Base-by-base conservation (phyloP, 23 tunicate species). In the Botrylloides violaceus region DNA sequence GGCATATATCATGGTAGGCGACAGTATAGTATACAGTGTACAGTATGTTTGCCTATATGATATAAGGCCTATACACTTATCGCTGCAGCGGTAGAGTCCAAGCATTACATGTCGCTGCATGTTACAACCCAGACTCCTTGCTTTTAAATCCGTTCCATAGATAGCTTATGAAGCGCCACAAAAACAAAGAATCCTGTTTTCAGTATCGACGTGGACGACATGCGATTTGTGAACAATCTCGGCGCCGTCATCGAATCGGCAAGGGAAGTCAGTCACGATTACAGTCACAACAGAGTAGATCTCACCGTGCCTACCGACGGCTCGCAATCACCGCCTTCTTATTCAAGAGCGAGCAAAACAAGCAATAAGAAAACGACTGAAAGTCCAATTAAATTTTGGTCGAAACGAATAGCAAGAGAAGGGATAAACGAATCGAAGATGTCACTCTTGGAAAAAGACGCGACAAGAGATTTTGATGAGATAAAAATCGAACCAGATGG, bases 371-470 rank as follows among this genome's bases (percentile, higher is more conserved):
- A 9, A 15, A 15, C 53, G 53, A 15, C 12, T 15, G 53, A 15
- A 3, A 63, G 29, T 31, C 70, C 70, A 3, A 33, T 63, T 9
- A 63, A 63, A 19, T 63, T 63, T 63, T 63, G 70, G 70, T 19
- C 19, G 35, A 63, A 33, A 31, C 7, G 32, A 4, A 63, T 33
- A 3, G 70, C 35, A 4, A 29, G 35, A 9, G 70, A 63, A 28
- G 35, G 29, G n/a, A 34, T 25, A 4, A 63, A 21, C n/a, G 70
- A 63, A 63, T 31, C 70, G 3, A 63, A 63, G 70, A 63, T 27
- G 33, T 63, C 70, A 3, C 33, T 63, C 20, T 31, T 63, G 35
- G 29, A 63, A 31, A 63, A 7, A 34, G 70, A 63, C 34, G 15
- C 12, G 53, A 43, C 9, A 15, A 15, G 12, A 15, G 9, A 9